Evolutionary conservation across 2,797 vertebrate genomes (phyloP).

Genomic region (Galago senegalensis): DNA sequence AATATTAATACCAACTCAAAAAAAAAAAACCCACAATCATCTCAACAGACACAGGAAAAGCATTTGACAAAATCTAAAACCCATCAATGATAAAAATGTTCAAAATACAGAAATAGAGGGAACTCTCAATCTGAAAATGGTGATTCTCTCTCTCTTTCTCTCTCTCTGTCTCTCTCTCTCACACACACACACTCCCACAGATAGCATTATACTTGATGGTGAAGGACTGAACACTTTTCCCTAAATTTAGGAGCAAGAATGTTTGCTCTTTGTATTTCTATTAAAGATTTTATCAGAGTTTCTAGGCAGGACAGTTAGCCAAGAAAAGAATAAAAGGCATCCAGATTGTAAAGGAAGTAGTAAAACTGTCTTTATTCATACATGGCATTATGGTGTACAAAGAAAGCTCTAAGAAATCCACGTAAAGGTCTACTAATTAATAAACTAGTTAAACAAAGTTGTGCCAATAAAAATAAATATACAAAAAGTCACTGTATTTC

Average conservation of each 20-base stretch:
- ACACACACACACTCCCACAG: neutral
- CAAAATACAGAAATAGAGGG: neutral
- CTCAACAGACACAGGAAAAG: neutral
- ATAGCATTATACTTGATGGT: neutral
- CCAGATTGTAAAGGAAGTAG: neutral
- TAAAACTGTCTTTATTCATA: neutral
- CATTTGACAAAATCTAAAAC: neutral
- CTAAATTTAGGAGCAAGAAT: neutral
- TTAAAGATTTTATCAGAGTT: neutral
- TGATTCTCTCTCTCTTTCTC: neutral
- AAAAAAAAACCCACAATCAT: neutral
- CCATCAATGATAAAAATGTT: neutral
- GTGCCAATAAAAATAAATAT: neutral
- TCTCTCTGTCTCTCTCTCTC: no score
- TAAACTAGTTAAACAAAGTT: conserved; percentile 26
- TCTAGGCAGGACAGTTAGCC: neutral
- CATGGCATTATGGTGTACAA: neutral
- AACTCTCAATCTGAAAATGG: neutral
- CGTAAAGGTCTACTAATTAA: neutral
- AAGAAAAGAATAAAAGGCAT: neutral
- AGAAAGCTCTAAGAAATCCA: neutral
- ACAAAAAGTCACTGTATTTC: neutral
- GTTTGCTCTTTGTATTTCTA: neutral
- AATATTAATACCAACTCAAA: neutral
- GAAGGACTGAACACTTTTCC: neutral